Evolutionary conservation across 2,113 vertebrate genomes (phyloP), one percentile per base, ranked within the genome.

Genomic region (Oryzias curvinotus): DNA sequence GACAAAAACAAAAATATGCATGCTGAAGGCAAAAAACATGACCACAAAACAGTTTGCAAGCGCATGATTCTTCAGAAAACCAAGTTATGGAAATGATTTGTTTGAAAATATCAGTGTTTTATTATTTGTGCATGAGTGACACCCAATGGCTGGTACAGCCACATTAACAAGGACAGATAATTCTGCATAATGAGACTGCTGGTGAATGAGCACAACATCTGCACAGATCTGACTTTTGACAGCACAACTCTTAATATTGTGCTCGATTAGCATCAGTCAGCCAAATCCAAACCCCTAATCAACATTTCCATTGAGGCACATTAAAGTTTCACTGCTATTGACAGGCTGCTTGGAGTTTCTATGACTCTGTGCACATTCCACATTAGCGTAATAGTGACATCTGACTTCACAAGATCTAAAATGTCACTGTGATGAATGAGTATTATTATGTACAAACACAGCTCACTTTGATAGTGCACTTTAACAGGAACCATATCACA

Each of bases 41-140:
- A 8, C 14, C 5, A 45, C 14, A 23, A 14, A 44, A 10, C 15
- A 17, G 3, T 6, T 21, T 7, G 23, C 12, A 21, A 19, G 17
- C 10, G 3, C 25, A 4, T 25, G 8, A 44, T 57, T 26, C 14
- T 3, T 61, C 51, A 10, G 13, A 21, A 51, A 51, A 26, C 18
- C 45, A 7, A 62, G 43, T 41, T 46, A n/a, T 36, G n/a, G 36
- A 52, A 52, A 12, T 6, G 10, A 42, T 10, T 12, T 10, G 3
- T 36, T 36, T 36, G 36, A 36, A 36, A 36, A 36, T 36, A 36
- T 36, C 7, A 36, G 7, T 63, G 23, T 46, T 47, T 44, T 47
- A 78, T 83, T 77, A 57, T 65, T 68, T 89, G 85, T 75, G 54
- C 82, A 75, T 87, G 79, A 81, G 83, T 91, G 90, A 89, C 90